Evolutionary conservation across 2,888 invertebrate species (phyloP), one percentile per base, ranked within the genome.

Genomic region (Colletes collaris): DNA sequence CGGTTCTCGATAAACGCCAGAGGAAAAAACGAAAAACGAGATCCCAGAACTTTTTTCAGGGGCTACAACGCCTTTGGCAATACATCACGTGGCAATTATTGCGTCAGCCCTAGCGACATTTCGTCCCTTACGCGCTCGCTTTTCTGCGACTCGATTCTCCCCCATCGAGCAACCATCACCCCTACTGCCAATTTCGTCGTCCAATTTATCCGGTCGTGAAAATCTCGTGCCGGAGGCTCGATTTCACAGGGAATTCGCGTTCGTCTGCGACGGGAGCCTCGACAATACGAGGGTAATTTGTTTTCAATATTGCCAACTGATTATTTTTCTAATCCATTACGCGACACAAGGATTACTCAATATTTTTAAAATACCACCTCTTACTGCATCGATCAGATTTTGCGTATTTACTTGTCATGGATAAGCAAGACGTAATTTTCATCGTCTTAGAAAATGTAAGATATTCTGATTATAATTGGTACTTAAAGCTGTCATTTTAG

Each of bases 41-140:
- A 77, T 64, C 11, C 46, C 35, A 13, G 7, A 52, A 50, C 37
- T 59, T 76, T 77, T 68, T 60, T 11, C 13, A 46, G 44, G 65
- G 68, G 71, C 40, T 40, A 49, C 44, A 49, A 69, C 59, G 75
- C 71, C 68, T 60, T 64, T 37, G 69, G 82, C 83, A 79, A 86
- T 88, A 83, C 85, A 88, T 86, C 87, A 87, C 86, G 87, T 74
- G 79, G 86, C 84, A 89, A 89, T 87, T 89, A 87, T 83, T 67
- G 79, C 77, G 76, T 85, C 78, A 79, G 68, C 81, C 83, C 84
- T 76, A 62, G 75, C 74, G 79, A 70, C 79, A 64, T 76, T 79
- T 75, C 77, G 77, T 80, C 77, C 72, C 76, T 74, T 71, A 66
- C 73, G 52, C 62, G 78, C 64, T 81, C 76, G 63, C 66, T 77